Evolutionary conservation across 1,140 invertebrate genomes (phyloP).

Genomic region (Sitobion miscanthi): DNA sequence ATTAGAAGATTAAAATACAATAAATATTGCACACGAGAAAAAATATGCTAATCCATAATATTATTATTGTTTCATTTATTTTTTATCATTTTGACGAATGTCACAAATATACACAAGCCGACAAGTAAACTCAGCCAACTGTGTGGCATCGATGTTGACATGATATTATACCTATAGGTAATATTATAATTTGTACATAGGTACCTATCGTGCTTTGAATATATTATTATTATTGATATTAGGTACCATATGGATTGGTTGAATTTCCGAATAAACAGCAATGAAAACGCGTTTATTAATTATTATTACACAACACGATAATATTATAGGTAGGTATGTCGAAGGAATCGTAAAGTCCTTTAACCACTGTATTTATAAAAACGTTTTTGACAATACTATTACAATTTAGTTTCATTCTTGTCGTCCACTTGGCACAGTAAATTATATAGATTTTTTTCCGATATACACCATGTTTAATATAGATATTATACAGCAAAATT

Average conservation of each 20-base stretch:
- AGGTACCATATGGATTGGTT: no score
- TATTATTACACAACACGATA: neutral
- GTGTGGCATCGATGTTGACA: neutral
- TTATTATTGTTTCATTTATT: neutral
- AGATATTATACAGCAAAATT: no score
- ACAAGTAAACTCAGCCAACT: no score
- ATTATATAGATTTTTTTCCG: no score
- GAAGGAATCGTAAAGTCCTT: neutral
- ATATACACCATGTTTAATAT: neutral
- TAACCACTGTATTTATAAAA: neutral
- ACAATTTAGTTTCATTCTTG: neutral
- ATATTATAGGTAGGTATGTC: neutral
- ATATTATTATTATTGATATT: neutral
- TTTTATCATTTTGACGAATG: neutral
- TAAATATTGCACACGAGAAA: neutral
- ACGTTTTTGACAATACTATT: neutral
- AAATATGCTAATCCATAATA: neutral
- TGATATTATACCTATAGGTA: neutral
- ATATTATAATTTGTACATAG: no score
- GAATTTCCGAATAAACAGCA: no score
- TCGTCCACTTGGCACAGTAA: no score
- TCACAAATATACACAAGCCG: neutral
- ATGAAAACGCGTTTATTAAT: no score
- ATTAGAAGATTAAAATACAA: neutral
- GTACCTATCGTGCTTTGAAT: neutral